Conservation (phyloP, 2,888 invertebrate genomes). For the Leucania comma region DNA sequence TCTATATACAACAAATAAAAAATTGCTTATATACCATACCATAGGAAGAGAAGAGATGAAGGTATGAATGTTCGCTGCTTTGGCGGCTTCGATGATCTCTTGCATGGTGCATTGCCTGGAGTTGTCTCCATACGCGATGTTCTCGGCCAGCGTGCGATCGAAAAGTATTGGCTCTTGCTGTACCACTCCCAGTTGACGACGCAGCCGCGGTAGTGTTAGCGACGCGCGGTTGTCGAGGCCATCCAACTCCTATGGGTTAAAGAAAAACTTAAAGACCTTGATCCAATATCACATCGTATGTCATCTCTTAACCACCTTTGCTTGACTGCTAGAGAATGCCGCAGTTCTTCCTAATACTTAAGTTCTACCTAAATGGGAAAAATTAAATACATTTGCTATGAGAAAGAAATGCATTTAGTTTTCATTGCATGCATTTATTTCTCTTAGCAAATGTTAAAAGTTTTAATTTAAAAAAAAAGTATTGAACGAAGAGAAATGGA, state of each 20-base stretch:
- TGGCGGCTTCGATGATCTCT: constrained; percentile 94
- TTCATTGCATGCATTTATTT: too few relatives aligned
- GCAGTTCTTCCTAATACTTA: too few relatives aligned
- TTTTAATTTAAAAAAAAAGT: too few relatives aligned
- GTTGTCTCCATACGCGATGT: constrained; percentile 97
- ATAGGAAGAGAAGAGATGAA: constrained; percentile 94
- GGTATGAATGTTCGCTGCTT: constrained; percentile 95
- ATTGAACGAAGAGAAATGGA: too few relatives aligned
- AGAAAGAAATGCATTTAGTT: too few relatives aligned
- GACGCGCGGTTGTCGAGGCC: constrained; percentile 89
- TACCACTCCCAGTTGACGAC: constrained; percentile 95
- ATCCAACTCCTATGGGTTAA: constrained; percentile 84
- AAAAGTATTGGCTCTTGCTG: constrained; percentile 97
- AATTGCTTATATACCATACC: constrained; percentile 74
- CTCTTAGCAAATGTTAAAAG: too few relatives aligned
- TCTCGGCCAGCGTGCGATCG: constrained; percentile 95
- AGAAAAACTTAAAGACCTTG: neutral
- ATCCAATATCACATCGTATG: neutral
- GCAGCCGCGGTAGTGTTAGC: constrained; percentile 92
- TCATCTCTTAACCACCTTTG: neutral
- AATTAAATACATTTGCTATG: too few relatives aligned
- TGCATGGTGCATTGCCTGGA: constrained; percentile 92
- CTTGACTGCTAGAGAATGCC: neutral
- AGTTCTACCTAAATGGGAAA: too few relatives aligned
- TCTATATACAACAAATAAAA: neutral